Base-by-base conservation (phyloP, 2,797 vertebrate species). In the Acanthopagrus latus region DNA sequence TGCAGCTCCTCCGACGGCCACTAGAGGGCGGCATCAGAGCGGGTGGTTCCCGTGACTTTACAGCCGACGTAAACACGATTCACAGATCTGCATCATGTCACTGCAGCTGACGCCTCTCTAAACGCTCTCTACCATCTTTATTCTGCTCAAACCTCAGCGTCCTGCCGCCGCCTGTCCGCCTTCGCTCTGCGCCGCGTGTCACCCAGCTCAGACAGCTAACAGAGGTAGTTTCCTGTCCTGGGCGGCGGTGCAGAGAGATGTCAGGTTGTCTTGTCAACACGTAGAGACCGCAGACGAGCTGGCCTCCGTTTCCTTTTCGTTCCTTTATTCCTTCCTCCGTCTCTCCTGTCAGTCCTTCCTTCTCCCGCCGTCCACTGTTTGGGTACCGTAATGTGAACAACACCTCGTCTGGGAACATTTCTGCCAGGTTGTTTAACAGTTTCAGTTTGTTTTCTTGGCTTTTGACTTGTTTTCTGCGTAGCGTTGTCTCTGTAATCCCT, bases 241-340 rank as follows among this genome's bases (percentile, higher is more conserved):
- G 50, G 8, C 10, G 51, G 68, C 1, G 7, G 27, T 5, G 16
- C 51, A 17, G 23, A 23, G 54, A 66, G 25, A 65, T 59, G 74
- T 56, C 78, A 64, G 50, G 27, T 33, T 46, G 62, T 70, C 60
- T 44, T 67, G 66, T 63, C 67, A 27, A 16, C 74, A 60, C 69
- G 62, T 54, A 41, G 71, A 78, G 60, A 16, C 48, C 2, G 8
- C 47, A 9, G 57, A 77, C 25, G 3, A 41, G 52, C 65, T 59
- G 6, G 59, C 78, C 58, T 73, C 67, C 62, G 60, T 66, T 66
- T 66, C 50, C 43, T 33, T 41, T 25, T 59, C 51, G 29, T 13
- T 18, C 20, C 5, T 64, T 17, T n/a, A 10, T 62, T 29, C n/a
- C 20, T 41, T 41, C 14, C 18, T 50, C 47, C 13, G 18, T 13